Percentiles rank a stretch among this genome's conserved stretches.
Evolutionary conservation across 2,888 invertebrate species (phyloP).

Genomic region (Campoplex capitator): DNA sequence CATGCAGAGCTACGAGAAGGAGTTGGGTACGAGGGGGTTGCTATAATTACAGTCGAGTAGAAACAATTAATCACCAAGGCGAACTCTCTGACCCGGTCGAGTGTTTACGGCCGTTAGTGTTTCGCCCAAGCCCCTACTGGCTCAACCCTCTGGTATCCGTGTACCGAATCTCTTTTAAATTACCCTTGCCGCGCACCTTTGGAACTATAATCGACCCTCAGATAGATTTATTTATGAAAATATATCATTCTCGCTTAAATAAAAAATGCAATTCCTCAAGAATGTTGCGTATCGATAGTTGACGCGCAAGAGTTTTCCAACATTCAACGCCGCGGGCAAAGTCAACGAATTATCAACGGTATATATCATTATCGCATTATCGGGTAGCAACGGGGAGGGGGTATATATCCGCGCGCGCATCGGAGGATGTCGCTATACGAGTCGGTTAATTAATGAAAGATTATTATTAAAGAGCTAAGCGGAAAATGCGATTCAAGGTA

Average conservation of each 20-base stretch:
- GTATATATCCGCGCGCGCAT: too few relatives aligned
- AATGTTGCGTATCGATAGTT: too few relatives aligned
- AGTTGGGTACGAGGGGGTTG: constrained; percentile 5
- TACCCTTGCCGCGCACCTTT: neutral
- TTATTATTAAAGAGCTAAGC: neutral
- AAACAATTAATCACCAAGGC: constrained; percentile 67
- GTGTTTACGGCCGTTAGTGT: constrained; percentile 66
- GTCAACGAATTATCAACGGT: too few relatives aligned
- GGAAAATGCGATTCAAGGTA: neutral
- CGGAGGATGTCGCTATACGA: too few relatives aligned
- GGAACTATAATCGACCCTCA: neutral
- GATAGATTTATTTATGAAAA: neutral
- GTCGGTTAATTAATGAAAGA: neutral
- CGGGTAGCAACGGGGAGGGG: too few relatives aligned
- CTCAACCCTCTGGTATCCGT: constrained; percentile 27
- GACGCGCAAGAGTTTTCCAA: too few relatives aligned
- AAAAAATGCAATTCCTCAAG: too few relatives aligned
- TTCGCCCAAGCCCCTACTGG: constrained; percentile 40
- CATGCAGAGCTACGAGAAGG: neutral
- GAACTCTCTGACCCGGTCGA: constrained; percentile 66
- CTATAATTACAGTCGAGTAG: constrained; percentile 66
- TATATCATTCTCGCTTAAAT: too few relatives aligned
- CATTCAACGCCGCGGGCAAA: too few relatives aligned
- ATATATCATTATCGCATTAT: too few relatives aligned
- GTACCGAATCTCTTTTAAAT: neutral